Percentiles rank a stretch among this genome's conserved stretches.
phyloP scores from a whole-genome alignment of 2,113 vertebrate species.

The Oxyruncus cristatus region DNA sequence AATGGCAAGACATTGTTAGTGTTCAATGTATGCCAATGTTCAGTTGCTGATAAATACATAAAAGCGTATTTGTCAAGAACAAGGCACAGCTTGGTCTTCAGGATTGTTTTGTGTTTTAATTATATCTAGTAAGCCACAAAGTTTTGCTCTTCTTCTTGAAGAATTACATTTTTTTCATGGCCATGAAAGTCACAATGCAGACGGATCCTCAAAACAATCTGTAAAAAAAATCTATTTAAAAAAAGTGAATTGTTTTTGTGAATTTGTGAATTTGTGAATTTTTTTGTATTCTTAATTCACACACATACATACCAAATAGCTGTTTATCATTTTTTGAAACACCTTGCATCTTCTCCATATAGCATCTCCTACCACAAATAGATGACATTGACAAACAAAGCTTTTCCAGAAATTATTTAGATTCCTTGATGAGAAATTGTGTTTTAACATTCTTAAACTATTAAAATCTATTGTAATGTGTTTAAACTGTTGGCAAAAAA shows the following conservation, averaged over 20 bases:
- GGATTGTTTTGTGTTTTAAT: neutral
- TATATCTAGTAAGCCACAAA: neutral
- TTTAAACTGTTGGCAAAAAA: neutral
- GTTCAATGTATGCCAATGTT: neutral
- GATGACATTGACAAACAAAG: neutral
- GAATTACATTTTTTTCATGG: neutral
- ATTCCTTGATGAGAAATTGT: neutral
- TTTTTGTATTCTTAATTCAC: neutral
- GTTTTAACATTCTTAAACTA: neutral
- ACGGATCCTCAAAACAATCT: neutral
- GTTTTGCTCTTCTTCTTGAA: neutral
- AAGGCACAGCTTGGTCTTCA: neutral
- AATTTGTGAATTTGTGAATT: too few relatives aligned
- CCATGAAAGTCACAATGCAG: neutral
- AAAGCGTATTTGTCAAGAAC: neutral
- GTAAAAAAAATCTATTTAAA: neutral
- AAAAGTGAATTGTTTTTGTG: too few relatives aligned
- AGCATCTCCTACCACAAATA: neutral
- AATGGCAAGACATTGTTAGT: neutral
- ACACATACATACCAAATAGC: neutral
- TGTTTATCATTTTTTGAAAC: neutral
- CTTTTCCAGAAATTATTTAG: neutral
- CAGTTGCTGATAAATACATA: neutral
- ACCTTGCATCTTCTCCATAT: neutral
- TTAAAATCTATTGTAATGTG: neutral